Base-by-base conservation (phyloP, 2,888 invertebrate genomes). In the Lacanobia wlatinum region DNA sequence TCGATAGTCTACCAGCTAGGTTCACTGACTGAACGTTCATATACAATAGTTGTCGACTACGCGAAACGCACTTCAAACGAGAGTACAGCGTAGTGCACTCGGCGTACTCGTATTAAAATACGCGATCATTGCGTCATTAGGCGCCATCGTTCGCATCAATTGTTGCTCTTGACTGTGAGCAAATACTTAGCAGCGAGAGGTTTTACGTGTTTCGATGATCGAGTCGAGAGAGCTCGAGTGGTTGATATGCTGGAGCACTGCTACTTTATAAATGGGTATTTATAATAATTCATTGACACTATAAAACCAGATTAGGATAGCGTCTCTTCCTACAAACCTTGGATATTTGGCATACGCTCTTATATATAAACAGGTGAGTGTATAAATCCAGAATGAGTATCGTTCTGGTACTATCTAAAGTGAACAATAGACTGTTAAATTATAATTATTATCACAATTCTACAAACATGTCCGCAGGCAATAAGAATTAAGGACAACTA, bases 101-200 rank as follows among this genome's bases (percentile, higher is more conserved):
- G 53, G 60, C 67, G 60, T 60, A 69, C 76, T 70, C 63, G 53
- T 64, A 82, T 78, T 82, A 64, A 81, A 83, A 81, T 76, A 77
- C 70, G 63, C 73, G 58, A 72, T 84, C 75, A 84, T 81, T 71
- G 75, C 84, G 73, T 84, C 75, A 82, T 84, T 86, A 84, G 34
- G 58, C 73, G 34, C 73, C 28, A 56, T 75, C 72, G 64, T 62
- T 84, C 70, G 60, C 59, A 69, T 68, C 86, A 86, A 84, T 84
- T 78, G 86, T 80, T 76, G 65, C 75, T 71, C 77, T 83, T 55
- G 70, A 85, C 58, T 63, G 58, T 21, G 65, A 77, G 71, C 75
- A 68, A 77, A 72, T 73, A 85, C 84, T 76, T 62, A 60, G 58
- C 48, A 56, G 69, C 55, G 76, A 68, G 71, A 61, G 63, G 56